Conservation (phyloP, 2,113 vertebrate species). For the Monarcha castaneiventris region DNA sequence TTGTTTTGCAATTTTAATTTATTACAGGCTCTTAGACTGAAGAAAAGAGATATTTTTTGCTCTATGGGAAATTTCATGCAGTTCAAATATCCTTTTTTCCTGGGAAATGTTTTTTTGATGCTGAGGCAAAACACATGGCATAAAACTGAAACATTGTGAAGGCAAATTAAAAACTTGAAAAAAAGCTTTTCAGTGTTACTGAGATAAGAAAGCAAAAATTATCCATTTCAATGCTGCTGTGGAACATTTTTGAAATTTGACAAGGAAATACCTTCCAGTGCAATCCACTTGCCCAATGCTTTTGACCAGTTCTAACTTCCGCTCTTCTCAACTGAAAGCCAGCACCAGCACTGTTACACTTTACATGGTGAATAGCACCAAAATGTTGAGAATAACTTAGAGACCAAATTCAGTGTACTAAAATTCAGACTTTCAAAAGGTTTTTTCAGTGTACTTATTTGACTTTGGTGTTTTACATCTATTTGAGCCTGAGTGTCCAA, state of each 20-base stretch:
- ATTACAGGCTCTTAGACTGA: not conserved
- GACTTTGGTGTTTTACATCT: not conserved
- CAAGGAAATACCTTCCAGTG: not conserved
- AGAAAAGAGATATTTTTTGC: not conserved
- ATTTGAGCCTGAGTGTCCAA: not conserved
- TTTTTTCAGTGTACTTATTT: not conserved
- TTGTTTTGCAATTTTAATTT: not conserved
- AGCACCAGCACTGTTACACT: fast-evolving
- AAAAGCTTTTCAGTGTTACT: not conserved
- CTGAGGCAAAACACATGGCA: not conserved
- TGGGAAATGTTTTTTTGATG: not conserved
- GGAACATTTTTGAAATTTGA: not conserved
- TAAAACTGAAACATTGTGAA: not conserved
- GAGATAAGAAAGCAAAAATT: not conserved
- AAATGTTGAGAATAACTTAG: not conserved
- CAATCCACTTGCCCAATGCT: not conserved
- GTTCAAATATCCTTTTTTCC: not conserved
- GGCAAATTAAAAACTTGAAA: not conserved
- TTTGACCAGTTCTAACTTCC: not conserved
- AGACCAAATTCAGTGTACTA: not conserved
- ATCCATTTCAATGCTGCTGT: not conserved
- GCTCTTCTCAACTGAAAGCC: not conserved
- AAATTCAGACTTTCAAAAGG: not conserved
- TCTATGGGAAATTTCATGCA: not conserved
- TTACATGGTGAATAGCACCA: not conserved